These are phyloP conservation scores for Ceyx erithaca DNA, from an alignment of 2,797 vertebrate species.

Conservation along the genomic window DNA sequence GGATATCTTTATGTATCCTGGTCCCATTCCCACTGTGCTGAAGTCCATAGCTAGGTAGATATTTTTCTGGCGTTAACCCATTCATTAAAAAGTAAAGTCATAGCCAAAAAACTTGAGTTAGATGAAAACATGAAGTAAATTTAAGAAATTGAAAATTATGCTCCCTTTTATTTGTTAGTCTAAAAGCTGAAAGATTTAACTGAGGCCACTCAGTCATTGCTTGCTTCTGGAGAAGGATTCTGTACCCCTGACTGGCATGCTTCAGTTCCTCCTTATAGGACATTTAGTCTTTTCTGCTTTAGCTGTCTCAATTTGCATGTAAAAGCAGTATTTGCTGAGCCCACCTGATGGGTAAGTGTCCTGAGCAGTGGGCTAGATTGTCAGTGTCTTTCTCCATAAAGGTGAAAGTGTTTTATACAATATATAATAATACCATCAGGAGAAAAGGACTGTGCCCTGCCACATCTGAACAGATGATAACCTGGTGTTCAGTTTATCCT, in stretches of 20 bases:
- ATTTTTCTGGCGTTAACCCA: neutral
- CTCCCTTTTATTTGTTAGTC: neutral
- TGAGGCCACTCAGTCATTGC: fast-evolving
- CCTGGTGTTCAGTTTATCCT: neutral
- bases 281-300: neutral
- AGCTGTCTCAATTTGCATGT: neutral
- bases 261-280: neutral
- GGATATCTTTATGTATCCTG: neutral
- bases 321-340: neutral
- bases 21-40: neutral
- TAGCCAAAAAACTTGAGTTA: neutral
- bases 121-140: neutral
- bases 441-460: neutral
- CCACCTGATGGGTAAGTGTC: neutral
- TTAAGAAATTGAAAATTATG: neutral
- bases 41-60: neutral
- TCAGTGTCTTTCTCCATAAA: neutral
- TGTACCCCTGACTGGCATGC: neutral
- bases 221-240: neutral
- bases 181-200: neutral
- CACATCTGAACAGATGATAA: neutral
- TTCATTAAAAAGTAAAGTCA: neutral
- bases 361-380: neutral
- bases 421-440: neutral
- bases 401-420: neutral